These are phyloP conservation scores for Cossypha caffra DNA, from an alignment of 2,797 vertebrate species.

Conservation along the genomic window DNA sequence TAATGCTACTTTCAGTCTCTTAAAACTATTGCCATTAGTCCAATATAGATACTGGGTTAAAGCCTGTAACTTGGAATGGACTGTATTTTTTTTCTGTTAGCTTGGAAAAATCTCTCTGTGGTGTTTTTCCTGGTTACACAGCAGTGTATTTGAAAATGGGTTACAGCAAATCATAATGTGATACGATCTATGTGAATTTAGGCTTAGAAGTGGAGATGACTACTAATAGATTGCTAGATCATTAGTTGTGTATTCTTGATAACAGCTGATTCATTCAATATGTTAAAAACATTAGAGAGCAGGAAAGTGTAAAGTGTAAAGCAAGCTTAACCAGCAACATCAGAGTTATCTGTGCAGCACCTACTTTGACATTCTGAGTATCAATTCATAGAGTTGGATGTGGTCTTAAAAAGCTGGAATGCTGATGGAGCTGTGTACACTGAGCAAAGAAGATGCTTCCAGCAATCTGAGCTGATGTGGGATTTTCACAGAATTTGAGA, in stretches of 20 bases:
- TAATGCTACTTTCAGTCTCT: background rate
- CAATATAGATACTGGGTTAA: background rate
- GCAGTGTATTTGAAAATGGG: background rate
- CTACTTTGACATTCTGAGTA: background rate
- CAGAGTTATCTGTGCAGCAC: background rate
- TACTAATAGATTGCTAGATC: background rate
- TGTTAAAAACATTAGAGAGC: background rate
- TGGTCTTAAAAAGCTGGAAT: background rate
- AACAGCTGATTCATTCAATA: background rate
- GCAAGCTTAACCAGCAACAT: background rate
- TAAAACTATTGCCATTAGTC: background rate
- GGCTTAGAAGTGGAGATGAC: background rate
- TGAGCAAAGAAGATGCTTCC: background rate
- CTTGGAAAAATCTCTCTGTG: background rate
- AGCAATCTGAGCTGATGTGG: fast-evolving
- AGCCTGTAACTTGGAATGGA: background rate
- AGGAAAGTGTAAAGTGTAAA: background rate
- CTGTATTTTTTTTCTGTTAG: background rate
- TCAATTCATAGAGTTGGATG: background rate
- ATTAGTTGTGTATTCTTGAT: background rate
- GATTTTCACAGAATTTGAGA: background rate
- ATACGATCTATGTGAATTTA: background rate
- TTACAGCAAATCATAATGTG: background rate
- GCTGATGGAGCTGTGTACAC: background rate
- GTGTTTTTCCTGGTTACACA: background rate